Percentiles rank a stretch among this genome's conserved stretches.
phyloP scores from a whole-genome alignment of 2,888 invertebrate genomes.

The Sympetrum striolatum region DNA sequence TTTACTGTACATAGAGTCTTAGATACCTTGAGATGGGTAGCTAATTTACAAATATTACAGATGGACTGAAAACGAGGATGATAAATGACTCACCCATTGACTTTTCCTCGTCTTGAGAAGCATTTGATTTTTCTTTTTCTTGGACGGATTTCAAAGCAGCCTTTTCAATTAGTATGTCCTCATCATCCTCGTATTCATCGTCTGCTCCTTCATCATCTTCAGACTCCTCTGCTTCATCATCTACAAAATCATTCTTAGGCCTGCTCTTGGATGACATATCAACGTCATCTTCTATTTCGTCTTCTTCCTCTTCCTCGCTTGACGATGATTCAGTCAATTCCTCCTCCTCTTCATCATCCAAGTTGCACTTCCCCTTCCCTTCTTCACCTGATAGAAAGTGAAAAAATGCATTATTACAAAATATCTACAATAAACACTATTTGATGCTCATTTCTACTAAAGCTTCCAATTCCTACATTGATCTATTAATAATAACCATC shows the following conservation, averaged over 20 bases:
- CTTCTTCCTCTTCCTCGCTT: conserved; percentile 58
- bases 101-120: too few species aligned
- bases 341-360: conserved; percentile 58
- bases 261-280: conserved; percentile 51
- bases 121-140: too few species aligned
- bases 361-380: background rate
- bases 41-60: too few species aligned
- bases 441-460: too few species aligned
- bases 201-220: conserved; percentile 46
- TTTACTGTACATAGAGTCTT: too few species aligned
- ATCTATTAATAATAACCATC: too few species aligned
- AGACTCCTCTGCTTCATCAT: conserved; percentile 62
- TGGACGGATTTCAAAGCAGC: background rate
- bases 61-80: too few species aligned
- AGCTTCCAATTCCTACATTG: too few species aligned
- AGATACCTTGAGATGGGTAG: too few species aligned
- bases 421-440: background rate
- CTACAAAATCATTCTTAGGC: conserved; percentile 57
- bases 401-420: background rate
- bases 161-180: conserved; percentile 25
- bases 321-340: conserved; percentile 53
- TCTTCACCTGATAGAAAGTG: background rate
- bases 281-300: conserved; percentile 55
- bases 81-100: too few species aligned
- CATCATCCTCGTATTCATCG: conserved; percentile 50